Evolutionary conservation across 64 coral and sea anemone species (phyloP), one percentile per base, ranked within the genome.

Genomic region (Porites lutea): DNA sequence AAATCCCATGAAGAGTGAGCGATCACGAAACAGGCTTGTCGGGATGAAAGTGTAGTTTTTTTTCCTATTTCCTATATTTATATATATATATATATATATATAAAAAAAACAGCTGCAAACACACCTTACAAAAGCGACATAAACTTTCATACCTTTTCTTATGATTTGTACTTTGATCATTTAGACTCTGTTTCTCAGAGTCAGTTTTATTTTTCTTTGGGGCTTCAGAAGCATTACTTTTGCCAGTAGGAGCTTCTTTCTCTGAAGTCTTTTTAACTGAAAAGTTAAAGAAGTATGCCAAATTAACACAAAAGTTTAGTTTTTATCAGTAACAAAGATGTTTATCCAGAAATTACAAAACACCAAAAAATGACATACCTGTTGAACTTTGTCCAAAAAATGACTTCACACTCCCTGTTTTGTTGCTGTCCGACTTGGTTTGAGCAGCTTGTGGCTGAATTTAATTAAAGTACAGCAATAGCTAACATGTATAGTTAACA

Each of bases 321-420:
- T 37, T 37, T 37, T 37, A 0, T 37, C 27, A 37, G 27, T 37
- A 37, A 37, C 27, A 37, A 37, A 0, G 27, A 37, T 37, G 27
- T 37, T 37, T 37, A 37, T 37, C 27, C 27, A 8, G 12, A 74
- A 4, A 74, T 9, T 48, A 74, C 14, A 9, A 59, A 13, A 59
- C 37, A 49, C 12, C 27, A 57, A 1, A 57, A 57, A 52, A 49
- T 14, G 3, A 90, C 63, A 9, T 50, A 92, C 90, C 90, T 85
- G 80, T 23, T 65, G 45, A 65, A 74, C n/a, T 19, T 86, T 86
- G 62, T 10, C 90, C 90, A 92, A 92, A 92, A 53, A 92, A 92
- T 65, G 90, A 92, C 63, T 84, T 73, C 70, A 85, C 86, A 49
- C 70, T 72, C 55, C 90, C 69, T 44, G 78, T 23, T 81, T 81